Base-by-base conservation (phyloP, 1,140 invertebrate species). In the Drosophila grimshawi region DNA sequence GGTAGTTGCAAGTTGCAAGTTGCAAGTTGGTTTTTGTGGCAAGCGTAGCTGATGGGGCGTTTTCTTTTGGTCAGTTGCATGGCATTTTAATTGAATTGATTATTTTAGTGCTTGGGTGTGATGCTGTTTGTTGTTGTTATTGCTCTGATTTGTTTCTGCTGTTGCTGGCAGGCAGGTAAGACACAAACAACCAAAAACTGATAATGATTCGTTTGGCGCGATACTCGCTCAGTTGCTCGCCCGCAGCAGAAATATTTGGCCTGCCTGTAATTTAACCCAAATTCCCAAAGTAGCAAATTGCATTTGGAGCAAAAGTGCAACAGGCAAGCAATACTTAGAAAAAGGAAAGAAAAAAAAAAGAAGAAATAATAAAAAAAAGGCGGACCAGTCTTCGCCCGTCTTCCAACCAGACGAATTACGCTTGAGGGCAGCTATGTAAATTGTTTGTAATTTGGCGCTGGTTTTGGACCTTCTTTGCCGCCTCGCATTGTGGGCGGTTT, bases 1-100 rank as follows among this genome's bases (percentile, higher is more conserved):
- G 56, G 56, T 8, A 59, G 55, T 59, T 45, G 55, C 19, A 19
- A 19, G 19, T 63, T 49, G 66, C 37, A 63, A 51, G 65, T 11
- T 41, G 55, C 30, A 10, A 52, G 33, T n/a, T 52, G 27, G 39
- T 35, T 57, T 62, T 56, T 6, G 72, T 57, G 65, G 72, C 45
- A 55, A 55, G 66, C 66, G 72, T 57, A 35, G 72, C 65, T 63
- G 65, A 52, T 68, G 59, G 66, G 66, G 69, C 68, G 53, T 79
- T 66, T n/a, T 71, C 71, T 80, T 78, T 72, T 82, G 82, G 78
- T 78, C 83, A 88, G 83, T 70, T 70, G 81, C 62, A 78, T 85
- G 86, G 85, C 86, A 89, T 89, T 89, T 89, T 89, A 89, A 89
- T 89, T 89, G 85, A 89, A 89, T 89, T 89, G 85, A 89, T 89